These are phyloP conservation scores for Entomobrya proxima DNA, from an alignment of 2,888 invertebrate species.

Conservation along the genomic window DNA sequence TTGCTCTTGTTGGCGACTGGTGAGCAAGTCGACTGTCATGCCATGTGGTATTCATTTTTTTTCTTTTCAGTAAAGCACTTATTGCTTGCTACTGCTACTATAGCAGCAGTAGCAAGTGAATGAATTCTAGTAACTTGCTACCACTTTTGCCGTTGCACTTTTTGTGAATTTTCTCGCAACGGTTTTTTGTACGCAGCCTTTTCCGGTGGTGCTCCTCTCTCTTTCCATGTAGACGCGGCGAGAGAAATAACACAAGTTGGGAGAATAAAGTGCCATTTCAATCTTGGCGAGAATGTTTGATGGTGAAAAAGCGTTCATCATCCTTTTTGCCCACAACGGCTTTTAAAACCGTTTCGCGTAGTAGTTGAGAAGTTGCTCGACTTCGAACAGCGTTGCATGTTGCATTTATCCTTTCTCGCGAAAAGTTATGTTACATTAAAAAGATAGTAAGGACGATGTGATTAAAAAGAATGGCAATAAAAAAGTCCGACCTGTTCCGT, in stretches of 20 bases:
- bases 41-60: conserved; percentile 58
- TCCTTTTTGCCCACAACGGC: too few relatives aligned
- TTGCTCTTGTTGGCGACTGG: conserved; percentile 24
- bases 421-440: conserved; percentile 22
- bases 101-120: neutral
- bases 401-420: neutral
- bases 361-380: neutral
- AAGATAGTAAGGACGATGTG: conserved; percentile 4
- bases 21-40: conserved; percentile 15
- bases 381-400: conserved; percentile 28
- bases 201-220: conserved; percentile 11
- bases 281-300: neutral
- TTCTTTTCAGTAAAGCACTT: too few relatives aligned
- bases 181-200: neutral
- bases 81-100: too few relatives aligned
- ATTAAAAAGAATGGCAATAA: conserved; percentile 49
- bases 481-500: conserved; percentile 44
- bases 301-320: too few relatives aligned
- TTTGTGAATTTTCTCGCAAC: neutral
- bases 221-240: neutral
- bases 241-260: conserved; percentile 13
- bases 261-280: conserved; percentile 1
- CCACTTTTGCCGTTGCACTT: conserved; percentile 2
- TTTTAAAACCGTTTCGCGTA: too few relatives aligned
- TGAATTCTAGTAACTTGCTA: neutral